Evolutionary conservation across 1,140 invertebrate genomes (phyloP).

Genomic region (Colletes gigas): DNA sequence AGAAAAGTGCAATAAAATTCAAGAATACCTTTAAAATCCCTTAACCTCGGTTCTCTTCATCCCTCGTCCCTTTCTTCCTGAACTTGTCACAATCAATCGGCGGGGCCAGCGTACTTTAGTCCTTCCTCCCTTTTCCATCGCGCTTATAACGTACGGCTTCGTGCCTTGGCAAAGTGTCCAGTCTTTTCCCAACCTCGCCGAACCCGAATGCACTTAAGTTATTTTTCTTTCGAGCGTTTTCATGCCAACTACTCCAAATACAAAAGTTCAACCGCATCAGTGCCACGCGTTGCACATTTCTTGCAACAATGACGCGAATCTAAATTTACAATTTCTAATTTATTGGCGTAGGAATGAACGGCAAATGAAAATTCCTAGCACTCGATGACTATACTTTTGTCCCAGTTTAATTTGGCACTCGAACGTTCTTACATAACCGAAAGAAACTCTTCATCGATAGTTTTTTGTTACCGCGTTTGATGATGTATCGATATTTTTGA

Average conservation of each 20-base stretch:
- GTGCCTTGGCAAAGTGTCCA: slow-evolving; percentile 54
- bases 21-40: no score
- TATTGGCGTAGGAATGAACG: no score
- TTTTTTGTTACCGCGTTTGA: neutral
- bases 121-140: neutral
- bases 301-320: no score
- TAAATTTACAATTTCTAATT: no score
- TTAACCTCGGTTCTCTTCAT: neutral
- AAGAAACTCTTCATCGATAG: no score
- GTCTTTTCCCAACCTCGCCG: slow-evolving; percentile 10
- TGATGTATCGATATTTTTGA: neutral
- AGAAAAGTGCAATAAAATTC: no score
- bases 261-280: no score
- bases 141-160: slow-evolving; percentile 38
- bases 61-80: neutral
- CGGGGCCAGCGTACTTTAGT: neutral
- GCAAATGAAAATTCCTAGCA: no score
- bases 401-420: no score
- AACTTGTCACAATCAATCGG: neutral
- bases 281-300: no score
- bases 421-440: no score
- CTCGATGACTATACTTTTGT: no score
- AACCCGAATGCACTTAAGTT: slow-evolving; percentile 52
- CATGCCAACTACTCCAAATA: slow-evolving; percentile 31
- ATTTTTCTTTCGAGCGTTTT: slow-evolving; percentile 41